Conservation (phyloP, 2,113 vertebrate genomes). For the Stigmatopora argus region DNA sequence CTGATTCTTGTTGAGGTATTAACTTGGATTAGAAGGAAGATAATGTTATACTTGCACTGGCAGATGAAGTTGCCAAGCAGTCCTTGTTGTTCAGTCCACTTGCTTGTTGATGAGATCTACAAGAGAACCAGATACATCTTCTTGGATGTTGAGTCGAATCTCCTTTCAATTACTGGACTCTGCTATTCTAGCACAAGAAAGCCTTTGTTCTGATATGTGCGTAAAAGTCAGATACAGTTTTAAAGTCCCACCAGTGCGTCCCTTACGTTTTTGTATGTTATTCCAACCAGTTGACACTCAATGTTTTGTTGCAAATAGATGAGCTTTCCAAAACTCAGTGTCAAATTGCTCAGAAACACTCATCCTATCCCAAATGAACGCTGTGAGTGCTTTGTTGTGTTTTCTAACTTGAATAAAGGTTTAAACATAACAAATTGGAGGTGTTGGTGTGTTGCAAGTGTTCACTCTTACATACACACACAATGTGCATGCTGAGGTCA, state of each 20-base stretch:
- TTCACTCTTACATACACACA: slow-evolving; percentile 4
- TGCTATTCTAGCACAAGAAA: not conserved
- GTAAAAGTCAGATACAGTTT: not conserved
- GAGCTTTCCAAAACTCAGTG: too few relatives aligned
- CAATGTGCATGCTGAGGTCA: slow-evolving; percentile 26
- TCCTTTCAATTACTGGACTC: not conserved
- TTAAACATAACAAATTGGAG: not conserved
- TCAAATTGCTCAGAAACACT: too few relatives aligned
- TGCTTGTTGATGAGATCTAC: slow-evolving; percentile 24
- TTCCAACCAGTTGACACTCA: too few relatives aligned
- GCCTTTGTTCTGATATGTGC: not conserved
- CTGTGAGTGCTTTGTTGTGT: not conserved
- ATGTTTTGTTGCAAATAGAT: not conserved
- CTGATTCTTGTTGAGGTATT: slow-evolving; percentile 30
- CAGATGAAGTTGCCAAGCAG: slow-evolving; percentile 37
- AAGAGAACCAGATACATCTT: not conserved
- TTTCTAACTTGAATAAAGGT: not conserved
- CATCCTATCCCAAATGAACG: too few relatives aligned
- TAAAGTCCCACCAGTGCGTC: not conserved
- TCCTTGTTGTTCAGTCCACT: slow-evolving; percentile 35
- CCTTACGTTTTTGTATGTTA: too few relatives aligned
- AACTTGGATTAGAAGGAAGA: slow-evolving; percentile 47
- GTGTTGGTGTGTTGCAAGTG: slow-evolving; percentile 1
- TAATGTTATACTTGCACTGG: slow-evolving; percentile 33
- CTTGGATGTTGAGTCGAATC: not conserved